Conservation (phyloP, 2,888 invertebrate genomes). For the Crepidodera aurea region DNA sequence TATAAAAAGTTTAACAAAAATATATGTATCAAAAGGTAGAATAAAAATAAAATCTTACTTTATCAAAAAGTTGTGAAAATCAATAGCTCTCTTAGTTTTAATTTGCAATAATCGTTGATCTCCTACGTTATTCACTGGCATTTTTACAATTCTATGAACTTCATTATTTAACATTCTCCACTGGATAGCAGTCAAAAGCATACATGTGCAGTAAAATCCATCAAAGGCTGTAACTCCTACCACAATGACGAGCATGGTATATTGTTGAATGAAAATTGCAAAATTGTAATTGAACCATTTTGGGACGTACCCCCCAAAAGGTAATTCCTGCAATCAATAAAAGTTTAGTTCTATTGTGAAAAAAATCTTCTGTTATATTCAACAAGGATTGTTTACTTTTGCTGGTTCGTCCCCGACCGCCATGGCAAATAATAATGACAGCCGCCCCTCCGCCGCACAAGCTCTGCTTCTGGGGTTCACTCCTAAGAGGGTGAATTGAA, state of each 20-base stretch:
- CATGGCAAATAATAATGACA: too few species aligned
- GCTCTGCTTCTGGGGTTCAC: too few species aligned
- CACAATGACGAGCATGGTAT: background rate
- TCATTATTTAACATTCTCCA: background rate
- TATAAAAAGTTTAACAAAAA: too few species aligned
- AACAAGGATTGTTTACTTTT: too few species aligned
- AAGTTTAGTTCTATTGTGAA: too few species aligned
- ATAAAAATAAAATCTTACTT: background rate
- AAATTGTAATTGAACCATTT: background rate
- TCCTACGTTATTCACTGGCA: background rate
- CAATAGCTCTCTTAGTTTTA: background rate
- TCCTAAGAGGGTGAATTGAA: too few species aligned
- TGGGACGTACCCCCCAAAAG: background rate
- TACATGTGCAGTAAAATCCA: background rate
- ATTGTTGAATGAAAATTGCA: background rate
- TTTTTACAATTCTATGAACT: background rate
- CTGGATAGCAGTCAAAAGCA: background rate
- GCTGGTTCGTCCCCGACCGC: too few species aligned
- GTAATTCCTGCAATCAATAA: background rate
- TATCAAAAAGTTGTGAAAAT: background rate
- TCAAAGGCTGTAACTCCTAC: background rate
- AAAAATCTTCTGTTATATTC: too few species aligned
- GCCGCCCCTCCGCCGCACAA: too few species aligned
- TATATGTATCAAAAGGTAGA: background rate
- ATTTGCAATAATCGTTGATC: background rate